Evolutionary conservation across 2,888 invertebrate species (phyloP), one percentile per base, ranked within the genome.

Genomic region (Cantharis flavilabris): DNA sequence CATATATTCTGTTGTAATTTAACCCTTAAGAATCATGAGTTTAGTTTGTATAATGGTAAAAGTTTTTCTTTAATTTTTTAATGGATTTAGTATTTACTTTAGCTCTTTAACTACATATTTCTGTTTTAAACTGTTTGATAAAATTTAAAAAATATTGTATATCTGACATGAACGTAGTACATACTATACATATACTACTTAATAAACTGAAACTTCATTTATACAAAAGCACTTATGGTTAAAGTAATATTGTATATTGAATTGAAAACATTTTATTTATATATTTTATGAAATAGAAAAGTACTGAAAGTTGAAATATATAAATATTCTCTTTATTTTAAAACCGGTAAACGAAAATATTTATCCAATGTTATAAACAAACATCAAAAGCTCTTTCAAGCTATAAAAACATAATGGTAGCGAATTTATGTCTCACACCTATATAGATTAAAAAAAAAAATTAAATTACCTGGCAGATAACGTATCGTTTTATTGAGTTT

Each of bases 361-460:
- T 75, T 75, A 71, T 75, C 49, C 67, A 30, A 65, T 63, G 69
- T 72, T 76, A 72, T 69, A 70, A 72, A 76, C 69, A 73, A 76
- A 76, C 76, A 76, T 76, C 72, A 76, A 76, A 72, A 76, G 76
- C 70, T 73, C 67, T 72, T 73, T 76, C 65, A 76, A 62, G 70
- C 69, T 67, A 69, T 72, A 71, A 70, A 72, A 72, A 76, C 76
- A 70, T 76, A 72, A 70, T 73, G 73, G 72, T 73, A 73, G 69
- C 67, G 76, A 69, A 67, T 62, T 72, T 73, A 72, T 76, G 65
- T 62, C 49, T 30, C 70, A 76, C 70, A 76, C 64, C 73, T 76
- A 62, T 70, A 30, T 70, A 62, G 49, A 64, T 73, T 63, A 73
- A 76, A 76, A 76, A 76, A 76, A 16, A 65, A 70, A 73, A 76